phyloP scores from a whole-genome alignment of 2,113 vertebrate genomes.

The Colossoma macropomum region DNA sequence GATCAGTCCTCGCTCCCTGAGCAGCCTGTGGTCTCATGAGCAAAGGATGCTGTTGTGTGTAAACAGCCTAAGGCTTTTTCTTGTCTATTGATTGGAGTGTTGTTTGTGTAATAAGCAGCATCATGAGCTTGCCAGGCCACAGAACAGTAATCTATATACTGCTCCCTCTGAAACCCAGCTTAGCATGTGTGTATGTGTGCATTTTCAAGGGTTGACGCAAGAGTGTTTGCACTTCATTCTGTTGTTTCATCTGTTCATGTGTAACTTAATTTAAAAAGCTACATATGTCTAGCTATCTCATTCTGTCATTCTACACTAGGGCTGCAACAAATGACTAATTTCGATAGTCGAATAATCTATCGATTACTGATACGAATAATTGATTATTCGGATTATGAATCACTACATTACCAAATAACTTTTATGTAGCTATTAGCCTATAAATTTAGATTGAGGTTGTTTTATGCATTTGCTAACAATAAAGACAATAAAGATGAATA shows the following conservation, averaged over 20 bases:
- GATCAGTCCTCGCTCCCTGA: background rate
- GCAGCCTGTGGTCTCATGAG: background rate
- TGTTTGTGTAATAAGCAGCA: constrained; percentile 31
- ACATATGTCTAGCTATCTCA: too few relatives aligned
- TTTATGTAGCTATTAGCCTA: too few relatives aligned
- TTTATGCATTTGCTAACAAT: too few relatives aligned
- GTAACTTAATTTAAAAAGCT: constrained; percentile 11
- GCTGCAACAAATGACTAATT: too few relatives aligned
- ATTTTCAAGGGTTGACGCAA: background rate
- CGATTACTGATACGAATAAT: too few relatives aligned
- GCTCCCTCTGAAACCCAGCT: background rate
- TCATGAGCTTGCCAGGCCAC: background rate
- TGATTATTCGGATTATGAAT: too few relatives aligned
- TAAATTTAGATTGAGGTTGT: too few relatives aligned
- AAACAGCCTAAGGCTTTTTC: background rate
- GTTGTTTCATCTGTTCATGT: constrained; percentile 13
- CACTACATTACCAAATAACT: too few relatives aligned
- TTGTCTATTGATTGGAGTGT: constrained; percentile 24
- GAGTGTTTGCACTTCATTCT: constrained; percentile 8
- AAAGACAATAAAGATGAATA: too few relatives aligned
- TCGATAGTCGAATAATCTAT: too few relatives aligned
- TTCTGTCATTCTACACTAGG: too few relatives aligned
- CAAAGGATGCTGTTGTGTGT: constrained; percentile 2
- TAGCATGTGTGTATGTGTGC: background rate
- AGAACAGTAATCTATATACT: constrained; percentile 9